These are phyloP conservation scores for Suncus etruscus DNA, from an alignment of 2,113 vertebrate species.

Conservation along the genomic window DNA sequence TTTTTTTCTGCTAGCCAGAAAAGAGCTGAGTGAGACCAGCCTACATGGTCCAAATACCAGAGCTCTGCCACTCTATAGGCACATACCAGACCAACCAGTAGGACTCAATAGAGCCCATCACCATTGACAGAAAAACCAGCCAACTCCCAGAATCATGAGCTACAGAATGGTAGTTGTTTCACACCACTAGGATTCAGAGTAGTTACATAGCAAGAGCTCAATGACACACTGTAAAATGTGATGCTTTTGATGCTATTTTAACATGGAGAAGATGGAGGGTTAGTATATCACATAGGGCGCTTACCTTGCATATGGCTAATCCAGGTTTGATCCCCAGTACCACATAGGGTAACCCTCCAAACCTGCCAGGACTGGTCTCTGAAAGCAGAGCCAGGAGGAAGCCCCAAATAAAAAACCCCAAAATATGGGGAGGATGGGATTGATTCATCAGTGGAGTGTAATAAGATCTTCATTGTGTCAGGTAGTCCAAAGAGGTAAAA, in stretches of 20 bases:
- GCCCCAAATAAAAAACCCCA: too few relatives aligned
- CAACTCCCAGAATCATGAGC: not conserved
- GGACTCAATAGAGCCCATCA: not conserved
- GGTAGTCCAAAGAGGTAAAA: not conserved
- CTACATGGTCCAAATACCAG: not conserved
- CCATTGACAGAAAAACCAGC: not conserved
- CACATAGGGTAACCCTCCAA: too few relatives aligned
- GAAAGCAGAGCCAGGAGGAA: too few relatives aligned
- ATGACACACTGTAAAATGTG: too few relatives aligned
- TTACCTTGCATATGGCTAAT: too few relatives aligned
- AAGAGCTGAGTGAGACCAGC: not conserved
- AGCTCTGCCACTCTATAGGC: not conserved
- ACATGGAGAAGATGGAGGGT: not conserved
- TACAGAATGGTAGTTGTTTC: slow-evolving; percentile 15
- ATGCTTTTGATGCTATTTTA: not conserved
- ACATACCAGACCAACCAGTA: not conserved
- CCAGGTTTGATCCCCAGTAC: too few relatives aligned
- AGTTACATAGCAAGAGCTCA: not conserved
- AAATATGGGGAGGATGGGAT: not conserved
- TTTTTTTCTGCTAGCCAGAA: not conserved
- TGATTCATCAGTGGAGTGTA: not conserved
- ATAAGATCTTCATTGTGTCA: not conserved
- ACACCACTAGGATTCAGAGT: not conserved
- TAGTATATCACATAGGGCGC: too few relatives aligned
- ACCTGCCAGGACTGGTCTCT: too few relatives aligned